These are phyloP conservation scores for Muschampia plurimacula DNA, from an alignment of 2,888 invertebrate genomes.

Conservation along the genomic window DNA sequence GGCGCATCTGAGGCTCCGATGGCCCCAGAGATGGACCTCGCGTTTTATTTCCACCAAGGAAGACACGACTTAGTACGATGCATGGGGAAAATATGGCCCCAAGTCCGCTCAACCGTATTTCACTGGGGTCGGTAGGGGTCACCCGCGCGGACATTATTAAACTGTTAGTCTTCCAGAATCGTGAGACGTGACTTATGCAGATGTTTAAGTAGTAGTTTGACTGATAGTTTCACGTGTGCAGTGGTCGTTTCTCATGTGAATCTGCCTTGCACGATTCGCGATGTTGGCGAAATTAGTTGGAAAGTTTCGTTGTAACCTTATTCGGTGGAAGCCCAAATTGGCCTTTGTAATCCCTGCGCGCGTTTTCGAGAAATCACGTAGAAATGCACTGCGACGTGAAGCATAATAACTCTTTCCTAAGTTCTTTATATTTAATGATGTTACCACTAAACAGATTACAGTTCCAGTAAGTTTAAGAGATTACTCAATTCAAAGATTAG, in stretches of 20 bases:
- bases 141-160: constrained; percentile 83
- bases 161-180: constrained; percentile 80
- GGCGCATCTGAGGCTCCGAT: constrained; percentile 68
- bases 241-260: constrained; percentile 80
- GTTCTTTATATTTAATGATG: constrained; percentile 23
- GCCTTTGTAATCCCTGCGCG: constrained; percentile 36
- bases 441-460: not conserved
- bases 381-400: constrained; percentile 22
- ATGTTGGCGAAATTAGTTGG: constrained; percentile 71
- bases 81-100: constrained; percentile 83
- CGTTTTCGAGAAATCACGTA: constrained; percentile 34
- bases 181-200: constrained; percentile 84
- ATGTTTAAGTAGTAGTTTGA: constrained; percentile 83
- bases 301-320: constrained; percentile 60
- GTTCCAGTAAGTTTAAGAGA: not conserved
- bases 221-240: constrained; percentile 80
- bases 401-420: constrained; percentile 12
- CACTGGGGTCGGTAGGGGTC: constrained; percentile 78
- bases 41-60: constrained; percentile 84
- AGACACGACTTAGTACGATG: constrained; percentile 83
- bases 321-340: constrained; percentile 39
- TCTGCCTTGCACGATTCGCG: constrained; percentile 74
- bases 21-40: constrained; percentile 84
- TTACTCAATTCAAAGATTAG: not conserved
- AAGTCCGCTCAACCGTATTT: constrained; percentile 83